Evolutionary conservation across 2,797 vertebrate genomes (phyloP).

Genomic region (Morelia viridis): DNA sequence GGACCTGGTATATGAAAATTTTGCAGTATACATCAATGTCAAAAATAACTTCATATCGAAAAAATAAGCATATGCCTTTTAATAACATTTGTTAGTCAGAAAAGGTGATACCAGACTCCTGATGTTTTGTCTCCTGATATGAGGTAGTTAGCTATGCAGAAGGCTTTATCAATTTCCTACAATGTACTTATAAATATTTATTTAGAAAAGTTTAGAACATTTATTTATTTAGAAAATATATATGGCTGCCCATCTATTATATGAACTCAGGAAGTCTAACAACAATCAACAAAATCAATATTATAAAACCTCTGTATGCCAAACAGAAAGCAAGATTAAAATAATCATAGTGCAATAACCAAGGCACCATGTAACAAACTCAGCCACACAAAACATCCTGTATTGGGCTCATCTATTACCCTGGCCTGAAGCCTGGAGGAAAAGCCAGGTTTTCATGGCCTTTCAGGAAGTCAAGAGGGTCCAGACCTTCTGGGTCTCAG

Average conservation of each 20-base stretch:
- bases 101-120: not conserved
- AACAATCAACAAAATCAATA: not conserved
- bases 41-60: not conserved
- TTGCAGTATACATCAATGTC: not conserved
- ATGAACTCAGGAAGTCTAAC: not conserved
- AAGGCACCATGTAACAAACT: not conserved
- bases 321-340: not conserved
- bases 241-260: not conserved
- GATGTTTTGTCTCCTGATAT: not conserved
- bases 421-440: not conserved
- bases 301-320: not conserved
- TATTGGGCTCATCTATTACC: not conserved
- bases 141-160: not conserved
- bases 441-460: not conserved
- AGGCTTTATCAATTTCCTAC: not conserved
- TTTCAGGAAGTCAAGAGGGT: not conserved
- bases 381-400: not conserved
- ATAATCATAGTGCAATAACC: not conserved
- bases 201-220: constrained; percentile 14
- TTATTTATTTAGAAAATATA: not conserved
- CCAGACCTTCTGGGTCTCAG: not conserved
- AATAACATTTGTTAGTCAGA: not conserved
- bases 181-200: constrained; percentile 4
- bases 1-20: not conserved
- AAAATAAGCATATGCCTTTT: not conserved